These are phyloP conservation scores for Dufourea novaeangliae DNA, from an alignment of 1,140 invertebrate species.

Conservation along the genomic window DNA sequence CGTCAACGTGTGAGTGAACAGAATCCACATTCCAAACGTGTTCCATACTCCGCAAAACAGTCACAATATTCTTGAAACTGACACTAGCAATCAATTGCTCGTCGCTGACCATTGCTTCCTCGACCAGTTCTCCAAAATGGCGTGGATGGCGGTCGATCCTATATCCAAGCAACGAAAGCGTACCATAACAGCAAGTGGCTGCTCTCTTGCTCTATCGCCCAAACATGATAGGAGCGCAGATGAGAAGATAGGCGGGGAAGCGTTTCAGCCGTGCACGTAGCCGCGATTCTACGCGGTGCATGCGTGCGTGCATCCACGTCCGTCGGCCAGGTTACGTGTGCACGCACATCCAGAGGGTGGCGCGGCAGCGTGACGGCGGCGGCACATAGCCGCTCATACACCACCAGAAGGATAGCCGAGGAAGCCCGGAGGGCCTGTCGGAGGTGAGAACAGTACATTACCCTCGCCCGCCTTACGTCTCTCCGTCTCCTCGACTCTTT, in stretches of 20 bases:
- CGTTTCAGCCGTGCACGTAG: conserved; percentile 17
- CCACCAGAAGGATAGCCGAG: conserved; percentile 59
- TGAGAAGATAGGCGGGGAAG: conserved; percentile 32
- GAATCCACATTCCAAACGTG: too few relatives aligned
- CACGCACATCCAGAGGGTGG: conserved; percentile 19
- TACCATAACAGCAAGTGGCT: conserved; percentile 6
- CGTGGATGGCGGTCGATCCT: too few relatives aligned
- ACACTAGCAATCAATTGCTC: too few relatives aligned
- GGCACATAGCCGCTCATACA: conserved; percentile 28
- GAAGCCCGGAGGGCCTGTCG: conserved; percentile 70
- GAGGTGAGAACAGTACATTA: conserved; percentile 75
- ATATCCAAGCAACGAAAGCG: too few relatives aligned
- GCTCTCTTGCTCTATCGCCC: conserved; percentile 21
- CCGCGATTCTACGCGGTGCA: conserved; percentile 28
- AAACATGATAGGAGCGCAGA: conserved; percentile 29
- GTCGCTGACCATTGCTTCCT: too few relatives aligned
- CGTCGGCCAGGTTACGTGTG: conserved; percentile 21
- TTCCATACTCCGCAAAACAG: too few relatives aligned
- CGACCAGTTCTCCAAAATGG: too few relatives aligned
- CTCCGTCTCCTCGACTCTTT: conserved; percentile 39
- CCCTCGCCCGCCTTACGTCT: conserved; percentile 50
- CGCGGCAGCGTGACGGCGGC: neutral
- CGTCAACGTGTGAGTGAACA: too few relatives aligned
- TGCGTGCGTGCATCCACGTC: conserved; percentile 30
- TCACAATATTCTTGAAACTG: too few relatives aligned